A percentile compares a stretch with the other conserved stretches of the same genome.
Evolutionary conservation across 2,113 vertebrate species (phyloP).

Genomic region (Rhombomys opimus): DNA sequence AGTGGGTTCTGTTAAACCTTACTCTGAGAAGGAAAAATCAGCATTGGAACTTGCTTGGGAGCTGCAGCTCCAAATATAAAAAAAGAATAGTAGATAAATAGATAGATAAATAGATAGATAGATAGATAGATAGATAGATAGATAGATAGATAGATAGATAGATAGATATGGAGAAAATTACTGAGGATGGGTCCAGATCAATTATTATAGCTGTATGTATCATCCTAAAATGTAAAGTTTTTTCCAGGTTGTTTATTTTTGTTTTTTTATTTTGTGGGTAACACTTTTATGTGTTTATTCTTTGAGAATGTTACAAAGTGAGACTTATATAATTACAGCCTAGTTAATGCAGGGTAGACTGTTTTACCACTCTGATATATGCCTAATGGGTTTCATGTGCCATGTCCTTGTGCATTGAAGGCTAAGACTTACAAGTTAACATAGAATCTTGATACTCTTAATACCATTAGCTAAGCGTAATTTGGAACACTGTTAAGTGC

Average conservation of each 20-base stretch:
- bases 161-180: not conserved
- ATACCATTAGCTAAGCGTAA: not conserved
- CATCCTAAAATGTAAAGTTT: not conserved
- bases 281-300: not conserved
- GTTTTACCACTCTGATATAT: not conserved
- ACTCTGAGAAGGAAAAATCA: not conserved
- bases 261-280: not conserved
- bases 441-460: not conserved
- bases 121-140: too few relatives aligned
- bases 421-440: not conserved
- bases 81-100: not conserved
- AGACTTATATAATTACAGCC: not conserved
- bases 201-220: not conserved
- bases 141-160: too few relatives aligned
- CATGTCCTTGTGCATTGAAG: not conserved
- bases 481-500: not conserved
- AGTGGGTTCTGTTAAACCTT: not conserved
- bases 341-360: not conserved
- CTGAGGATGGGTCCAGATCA: not conserved
- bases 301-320: not conserved
- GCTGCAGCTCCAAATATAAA: rapidly evolving
- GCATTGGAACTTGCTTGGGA: too few relatives aligned
- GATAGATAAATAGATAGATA: too few relatives aligned
- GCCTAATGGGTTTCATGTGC: not conserved
- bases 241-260: not conserved